phyloP scores from a whole-genome alignment of 2,113 vertebrate genomes.

The Mustelus asterias region DNA sequence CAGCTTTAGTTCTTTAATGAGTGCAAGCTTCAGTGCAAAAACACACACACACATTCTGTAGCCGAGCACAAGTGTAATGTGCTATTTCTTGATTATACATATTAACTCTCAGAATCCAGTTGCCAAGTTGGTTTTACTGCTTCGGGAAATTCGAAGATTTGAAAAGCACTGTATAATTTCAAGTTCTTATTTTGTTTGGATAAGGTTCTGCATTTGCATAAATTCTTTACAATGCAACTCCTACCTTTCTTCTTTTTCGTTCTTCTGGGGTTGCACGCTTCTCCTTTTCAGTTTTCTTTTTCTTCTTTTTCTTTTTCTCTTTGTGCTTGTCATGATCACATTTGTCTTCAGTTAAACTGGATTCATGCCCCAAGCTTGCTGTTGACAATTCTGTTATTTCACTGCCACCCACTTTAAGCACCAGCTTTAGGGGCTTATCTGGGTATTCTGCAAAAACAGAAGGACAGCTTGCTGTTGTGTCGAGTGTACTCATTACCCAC shows the following conservation, averaged over 20 bases:
- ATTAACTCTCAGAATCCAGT: too few species aligned
- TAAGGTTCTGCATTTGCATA: not conserved
- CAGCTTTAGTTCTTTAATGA: not conserved
- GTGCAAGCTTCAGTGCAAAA: not conserved
- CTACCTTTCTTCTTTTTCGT: conserved; percentile 60
- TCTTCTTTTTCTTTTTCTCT: conserved; percentile 89
- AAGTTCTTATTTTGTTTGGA: not conserved
- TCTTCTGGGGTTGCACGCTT: conserved; percentile 47
- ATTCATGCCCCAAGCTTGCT: conserved; percentile 72
- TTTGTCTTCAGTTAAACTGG: conserved; percentile 63
- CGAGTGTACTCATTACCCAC: not conserved
- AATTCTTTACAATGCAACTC: not conserved
- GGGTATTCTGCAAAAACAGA: conserved; percentile 52
- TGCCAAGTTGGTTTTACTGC: not conserved
- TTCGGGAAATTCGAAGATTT: not conserved
- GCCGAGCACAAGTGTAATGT: not conserved
- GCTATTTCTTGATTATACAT: not conserved
- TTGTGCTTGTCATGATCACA: conserved; percentile 77
- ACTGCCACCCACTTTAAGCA: conserved; percentile 89
- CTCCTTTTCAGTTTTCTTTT: conserved; percentile 84
- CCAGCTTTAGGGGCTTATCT: conserved; percentile 85
- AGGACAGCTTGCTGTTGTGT: not conserved
- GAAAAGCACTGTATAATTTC: not conserved
- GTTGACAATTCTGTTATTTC: conserved; percentile 84
- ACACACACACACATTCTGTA: not conserved